A percentile compares a stretch with the other conserved stretches of the same genome.
Conservation (phyloP, 2,888 invertebrate genomes). For the Brachynemurus nebulosus region DNA sequence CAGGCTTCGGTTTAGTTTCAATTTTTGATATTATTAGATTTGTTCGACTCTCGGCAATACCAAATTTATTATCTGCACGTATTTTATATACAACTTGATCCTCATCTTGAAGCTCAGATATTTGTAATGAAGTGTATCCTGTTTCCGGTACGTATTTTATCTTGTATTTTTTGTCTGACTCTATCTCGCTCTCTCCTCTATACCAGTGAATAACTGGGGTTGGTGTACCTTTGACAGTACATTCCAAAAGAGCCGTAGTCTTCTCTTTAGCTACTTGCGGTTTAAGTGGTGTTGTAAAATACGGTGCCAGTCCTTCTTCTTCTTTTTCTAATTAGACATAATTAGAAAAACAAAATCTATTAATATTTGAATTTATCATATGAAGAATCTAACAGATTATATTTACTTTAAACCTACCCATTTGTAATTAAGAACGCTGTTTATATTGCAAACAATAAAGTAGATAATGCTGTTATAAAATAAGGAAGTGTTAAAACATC, state of each 20-base stretch:
- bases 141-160: slow-evolving; percentile 45
- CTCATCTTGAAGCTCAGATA: slow-evolving; percentile 46
- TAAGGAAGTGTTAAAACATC: too few species aligned
- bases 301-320: slow-evolving; percentile 51
- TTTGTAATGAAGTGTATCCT: slow-evolving; percentile 46
- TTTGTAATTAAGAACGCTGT: too few species aligned
- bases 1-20: slow-evolving; percentile 34
- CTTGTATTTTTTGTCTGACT: slow-evolving; percentile 39
- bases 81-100: slow-evolving; percentile 58
- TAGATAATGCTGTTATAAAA: too few species aligned
- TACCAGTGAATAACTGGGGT: slow-evolving; percentile 59
- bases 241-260: slow-evolving; percentile 46
- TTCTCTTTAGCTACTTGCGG: slow-evolving; percentile 48
- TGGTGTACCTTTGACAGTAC: slow-evolving; percentile 53
- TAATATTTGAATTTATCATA: too few species aligned
- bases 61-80: slow-evolving; percentile 57
- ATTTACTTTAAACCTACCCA: too few species aligned
- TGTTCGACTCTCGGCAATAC: slow-evolving; percentile 57
- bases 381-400: background rate
- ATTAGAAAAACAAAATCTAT: background rate
- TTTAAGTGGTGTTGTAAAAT: slow-evolving; percentile 49
- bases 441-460: too few species aligned
- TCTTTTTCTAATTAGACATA: slow-evolving; percentile 40
- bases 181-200: slow-evolving; percentile 44
- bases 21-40: slow-evolving; percentile 47